Conservation (phyloP, 37 sponge, comb jelly and placozoan genomes). For the Amphimedon queenslandica region DNA sequence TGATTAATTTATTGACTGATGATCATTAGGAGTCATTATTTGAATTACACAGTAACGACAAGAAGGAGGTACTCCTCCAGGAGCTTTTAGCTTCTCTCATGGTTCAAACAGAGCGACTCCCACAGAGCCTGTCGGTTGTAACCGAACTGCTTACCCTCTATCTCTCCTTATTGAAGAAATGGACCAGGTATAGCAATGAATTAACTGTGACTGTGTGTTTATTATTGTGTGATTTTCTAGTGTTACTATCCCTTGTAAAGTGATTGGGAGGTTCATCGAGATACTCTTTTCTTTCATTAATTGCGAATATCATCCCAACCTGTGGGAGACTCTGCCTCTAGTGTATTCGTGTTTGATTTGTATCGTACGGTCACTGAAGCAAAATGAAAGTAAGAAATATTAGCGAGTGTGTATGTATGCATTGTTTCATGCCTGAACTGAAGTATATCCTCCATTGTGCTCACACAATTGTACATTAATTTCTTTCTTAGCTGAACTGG, state of each 20-base stretch:
- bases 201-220: too few relatives aligned
- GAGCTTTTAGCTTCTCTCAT: not conserved
- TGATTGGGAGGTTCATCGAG: not conserved
- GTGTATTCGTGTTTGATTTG: not conserved
- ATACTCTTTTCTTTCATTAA: not conserved
- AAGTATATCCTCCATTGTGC: too few relatives aligned
- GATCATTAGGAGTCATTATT: not conserved
- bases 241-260: not conserved
- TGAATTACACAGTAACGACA: not conserved
- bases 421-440: too few relatives aligned
- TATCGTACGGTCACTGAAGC: not conserved
- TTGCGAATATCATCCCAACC: not conserved
- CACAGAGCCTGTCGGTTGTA: conserved; percentile 22
- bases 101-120: not conserved
- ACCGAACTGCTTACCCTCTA: conserved; percentile 44
- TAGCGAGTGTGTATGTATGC: too few relatives aligned
- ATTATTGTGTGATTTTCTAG: too few relatives aligned
- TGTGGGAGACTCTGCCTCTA: not conserved
- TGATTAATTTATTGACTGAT: not conserved
- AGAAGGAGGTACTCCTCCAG: not conserved
- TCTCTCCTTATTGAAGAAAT: conserved; percentile 40
- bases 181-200: conserved; percentile 30
- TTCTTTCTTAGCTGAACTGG: not conserved
- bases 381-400: not conserved
- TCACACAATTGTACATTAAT: not conserved